Conservation (phyloP, 2,797 vertebrate genomes). For the Melanotaenia parkinsoni region DNA sequence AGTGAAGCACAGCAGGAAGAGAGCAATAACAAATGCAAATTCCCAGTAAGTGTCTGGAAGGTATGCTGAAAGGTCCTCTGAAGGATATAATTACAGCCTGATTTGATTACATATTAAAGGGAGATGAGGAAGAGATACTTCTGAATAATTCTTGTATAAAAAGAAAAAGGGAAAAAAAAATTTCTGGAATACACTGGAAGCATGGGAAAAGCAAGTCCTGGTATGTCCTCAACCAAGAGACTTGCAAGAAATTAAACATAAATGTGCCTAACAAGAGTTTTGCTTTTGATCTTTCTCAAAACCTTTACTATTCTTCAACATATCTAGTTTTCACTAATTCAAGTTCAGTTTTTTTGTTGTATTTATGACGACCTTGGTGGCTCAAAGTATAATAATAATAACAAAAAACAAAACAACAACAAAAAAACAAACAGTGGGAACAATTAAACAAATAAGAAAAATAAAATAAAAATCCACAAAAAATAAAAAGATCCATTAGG, state of each 20-base stretch:
- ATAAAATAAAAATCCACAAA: no score
- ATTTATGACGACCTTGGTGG: no score
- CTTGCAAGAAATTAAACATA: conserved; percentile 18
- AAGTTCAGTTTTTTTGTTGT: no score
- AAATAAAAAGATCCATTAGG: no score
- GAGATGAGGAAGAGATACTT: conserved; percentile 57
- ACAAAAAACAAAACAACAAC: no score
- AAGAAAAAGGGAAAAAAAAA: conserved; percentile 57
- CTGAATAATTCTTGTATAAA: conserved; percentile 62
- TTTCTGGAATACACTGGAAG: conserved; percentile 47
- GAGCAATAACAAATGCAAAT: conserved; percentile 81
- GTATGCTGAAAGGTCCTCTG: conserved; percentile 71
- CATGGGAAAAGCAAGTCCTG: conserved; percentile 29
- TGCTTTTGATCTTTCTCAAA: conserved; percentile 21
- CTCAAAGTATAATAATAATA: no score
- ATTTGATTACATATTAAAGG: conserved; percentile 75
- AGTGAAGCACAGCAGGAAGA: conserved; percentile 59
- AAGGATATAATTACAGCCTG: conserved; percentile 75
- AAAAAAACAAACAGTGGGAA: no score
- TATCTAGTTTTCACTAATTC: no score
- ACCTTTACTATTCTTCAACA: conserved; percentile 25
- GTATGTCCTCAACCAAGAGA: conserved; percentile 38
- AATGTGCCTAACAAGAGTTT: conserved; percentile 23
- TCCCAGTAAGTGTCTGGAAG: conserved; percentile 72
- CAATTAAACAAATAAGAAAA: no score